A percentile compares a stretch with the other conserved stretches of the same genome.
Evolutionary conservation across 2,888 invertebrate species (phyloP).

Genomic region (Eupeodes latifasciatus): DNA sequence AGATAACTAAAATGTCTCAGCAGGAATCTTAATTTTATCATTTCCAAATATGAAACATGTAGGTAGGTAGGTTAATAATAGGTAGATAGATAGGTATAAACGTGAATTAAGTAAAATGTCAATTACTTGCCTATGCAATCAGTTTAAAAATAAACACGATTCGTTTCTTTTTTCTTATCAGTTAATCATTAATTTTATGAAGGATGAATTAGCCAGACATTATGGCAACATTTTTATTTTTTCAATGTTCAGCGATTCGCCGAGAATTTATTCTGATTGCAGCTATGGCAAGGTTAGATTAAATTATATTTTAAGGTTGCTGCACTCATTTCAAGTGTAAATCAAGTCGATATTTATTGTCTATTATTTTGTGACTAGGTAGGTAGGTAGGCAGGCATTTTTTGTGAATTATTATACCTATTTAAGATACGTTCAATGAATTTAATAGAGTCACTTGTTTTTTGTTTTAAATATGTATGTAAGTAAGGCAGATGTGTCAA

Average conservation of each 20-base stretch:
- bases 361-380: too few species aligned
- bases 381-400: not conserved
- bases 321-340: not conserved
- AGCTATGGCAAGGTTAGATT: not conserved
- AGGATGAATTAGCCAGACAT: constrained; percentile 2
- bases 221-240: constrained; percentile 9
- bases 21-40: not conserved
- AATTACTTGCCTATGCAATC: not conserved
- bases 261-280: not conserved
- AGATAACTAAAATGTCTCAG: too few species aligned
- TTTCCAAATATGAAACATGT: constrained; percentile 48
- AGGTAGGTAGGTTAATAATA: not conserved
- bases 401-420: not conserved
- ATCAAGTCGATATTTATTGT: not conserved
- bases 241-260: not conserved
- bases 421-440: too few species aligned
- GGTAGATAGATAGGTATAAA: not conserved
- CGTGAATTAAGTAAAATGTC: too few species aligned
- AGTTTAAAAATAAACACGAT: not conserved
- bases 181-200: not conserved
- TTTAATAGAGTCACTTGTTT: too few species aligned
- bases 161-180: not conserved
- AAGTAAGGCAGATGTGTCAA: too few species aligned
- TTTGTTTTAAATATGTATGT: too few species aligned
- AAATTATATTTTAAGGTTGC: not conserved